Evolutionary conservation across 1,140 invertebrate species (phyloP), one percentile per base, ranked within the genome.

Genomic region (Nomia melanderi): DNA sequence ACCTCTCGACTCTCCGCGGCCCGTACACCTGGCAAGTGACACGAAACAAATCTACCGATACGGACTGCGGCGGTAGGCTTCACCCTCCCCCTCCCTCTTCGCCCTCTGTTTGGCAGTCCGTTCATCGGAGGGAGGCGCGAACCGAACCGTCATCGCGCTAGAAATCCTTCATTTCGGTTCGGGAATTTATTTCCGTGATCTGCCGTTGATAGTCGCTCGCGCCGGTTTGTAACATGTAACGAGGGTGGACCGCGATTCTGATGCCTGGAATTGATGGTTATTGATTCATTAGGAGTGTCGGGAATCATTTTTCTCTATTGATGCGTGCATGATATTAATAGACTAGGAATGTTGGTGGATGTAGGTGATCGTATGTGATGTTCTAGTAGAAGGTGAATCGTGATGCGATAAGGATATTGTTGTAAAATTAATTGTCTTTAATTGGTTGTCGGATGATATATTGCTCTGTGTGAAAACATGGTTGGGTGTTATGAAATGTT

Each of bases 1-100:
- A 62, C 44, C 57, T 62, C 79, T 63, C 74, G 75, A 80, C 71
- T 85, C 63, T 54, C 63, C 59, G 56, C 57, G 25, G 12, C 41
- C 41, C 64, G 50, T 78, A 60, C 86, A 78, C 84, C 89, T 86
- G 90, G 90, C 90, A 91, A 91, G 85, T 91, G 90, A 91, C 90
- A 90, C 86, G 86, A 88, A 90, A 91, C 90, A 91, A 91, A 91
- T 91, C 86, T 89, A 85, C 86, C 76, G 83, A 79, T 82, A 87
- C 84, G 81, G 82, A 1, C 73, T 73, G 77, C 27, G 39, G n/a
- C n/a, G n/a, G n/a, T n/a, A n/a, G n/a, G n/a, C n/a, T n/a, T n/a
- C n/a, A n/a, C n/a, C n/a, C n/a, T n/a, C n/a, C n/a, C n/a, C n/a
- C n/a, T n/a, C n/a, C n/a, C n/a, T n/a, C n/a, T n/a, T n/a, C n/a